Percentiles rank a stretch among this genome's conserved stretches.
Evolutionary conservation across 2,797 vertebrate genomes (phyloP).

Genomic region (Lacerta bilineata): DNA sequence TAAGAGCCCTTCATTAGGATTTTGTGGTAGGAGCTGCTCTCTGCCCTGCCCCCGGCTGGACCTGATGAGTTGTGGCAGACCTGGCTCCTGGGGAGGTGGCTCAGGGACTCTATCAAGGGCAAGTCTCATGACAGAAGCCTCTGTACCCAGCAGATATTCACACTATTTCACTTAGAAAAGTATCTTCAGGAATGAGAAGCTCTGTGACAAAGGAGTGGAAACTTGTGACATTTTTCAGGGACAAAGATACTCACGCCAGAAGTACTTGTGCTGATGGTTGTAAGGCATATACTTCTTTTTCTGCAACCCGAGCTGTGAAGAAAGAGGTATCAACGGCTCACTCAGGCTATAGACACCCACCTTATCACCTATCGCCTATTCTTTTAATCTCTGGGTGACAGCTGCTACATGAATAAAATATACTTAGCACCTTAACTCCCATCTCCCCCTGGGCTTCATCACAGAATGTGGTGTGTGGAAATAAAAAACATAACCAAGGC

Average conservation of each 20-base stretch:
- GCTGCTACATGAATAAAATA: neutral
- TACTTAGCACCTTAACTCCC: neutral
- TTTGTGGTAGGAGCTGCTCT: too few relatives aligned
- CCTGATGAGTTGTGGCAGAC: too few relatives aligned
- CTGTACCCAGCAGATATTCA: too few relatives aligned
- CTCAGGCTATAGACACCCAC: neutral
- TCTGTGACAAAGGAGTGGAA: neutral
- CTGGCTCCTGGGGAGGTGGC: too few relatives aligned
- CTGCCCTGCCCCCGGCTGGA: too few relatives aligned
- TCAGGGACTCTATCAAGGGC: too few relatives aligned
- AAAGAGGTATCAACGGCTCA: neutral
- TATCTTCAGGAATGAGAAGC: neutral
- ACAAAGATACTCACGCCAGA: slow-evolving; percentile 78
- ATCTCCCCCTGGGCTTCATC: neutral
- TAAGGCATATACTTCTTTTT: slow-evolving; percentile 88
- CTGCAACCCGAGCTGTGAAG: slow-evolving; percentile 81
- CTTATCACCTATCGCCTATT: neutral
- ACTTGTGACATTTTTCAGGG: neutral
- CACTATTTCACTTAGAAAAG: neutral
- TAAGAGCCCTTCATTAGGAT: too few relatives aligned
- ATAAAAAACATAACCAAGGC: neutral
- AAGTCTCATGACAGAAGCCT: too few relatives aligned
- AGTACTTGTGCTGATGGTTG: slow-evolving; percentile 86
- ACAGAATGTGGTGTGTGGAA: neutral
- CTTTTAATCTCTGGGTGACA: neutral